Percentiles rank a stretch among this genome's conserved stretches.
Evolutionary conservation across 2,888 invertebrate species (phyloP).

Genomic region (Oscheius myriophilus): DNA sequence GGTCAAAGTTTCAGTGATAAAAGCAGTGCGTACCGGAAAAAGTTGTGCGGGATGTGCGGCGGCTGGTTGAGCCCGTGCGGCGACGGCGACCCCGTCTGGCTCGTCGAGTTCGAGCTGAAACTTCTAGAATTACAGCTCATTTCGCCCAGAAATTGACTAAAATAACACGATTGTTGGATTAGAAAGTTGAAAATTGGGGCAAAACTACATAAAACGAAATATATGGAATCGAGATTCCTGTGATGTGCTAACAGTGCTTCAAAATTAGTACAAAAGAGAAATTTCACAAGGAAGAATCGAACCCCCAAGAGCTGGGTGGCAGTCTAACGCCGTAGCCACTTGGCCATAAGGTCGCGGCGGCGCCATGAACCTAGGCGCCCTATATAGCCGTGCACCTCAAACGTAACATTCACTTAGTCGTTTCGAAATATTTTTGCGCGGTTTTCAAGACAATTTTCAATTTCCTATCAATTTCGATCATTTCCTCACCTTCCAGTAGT

Average conservation of each 20-base stretch:
- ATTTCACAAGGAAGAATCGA: not conserved
- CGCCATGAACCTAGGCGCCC: no score
- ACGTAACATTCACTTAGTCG: no score
- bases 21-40: conserved; percentile 8
- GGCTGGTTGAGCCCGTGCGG: conserved; percentile 31
- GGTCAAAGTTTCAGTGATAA: no score
- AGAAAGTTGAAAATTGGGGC: not conserved
- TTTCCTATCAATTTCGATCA: not conserved
- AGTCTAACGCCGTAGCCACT: no score
- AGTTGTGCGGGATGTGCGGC: conserved; percentile 23
- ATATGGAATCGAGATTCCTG: no score
- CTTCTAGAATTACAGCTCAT: not conserved
- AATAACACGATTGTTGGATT: not conserved
- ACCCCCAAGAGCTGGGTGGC: no score
- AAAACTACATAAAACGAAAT: no score
- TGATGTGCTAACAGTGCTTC: no score
- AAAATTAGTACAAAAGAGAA: not conserved
- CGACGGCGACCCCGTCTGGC: conserved; percentile 36
- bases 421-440: no score
- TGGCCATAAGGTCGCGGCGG: no score
- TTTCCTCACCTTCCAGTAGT: conserved; percentile 35
- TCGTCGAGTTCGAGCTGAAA: conserved; percentile 34
- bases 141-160: conserved; percentile 1
- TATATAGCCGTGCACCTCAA: no score
- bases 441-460: not conserved